phyloP scores from a whole-genome alignment of 2,888 invertebrate species.

The Myathropa florea region DNA sequence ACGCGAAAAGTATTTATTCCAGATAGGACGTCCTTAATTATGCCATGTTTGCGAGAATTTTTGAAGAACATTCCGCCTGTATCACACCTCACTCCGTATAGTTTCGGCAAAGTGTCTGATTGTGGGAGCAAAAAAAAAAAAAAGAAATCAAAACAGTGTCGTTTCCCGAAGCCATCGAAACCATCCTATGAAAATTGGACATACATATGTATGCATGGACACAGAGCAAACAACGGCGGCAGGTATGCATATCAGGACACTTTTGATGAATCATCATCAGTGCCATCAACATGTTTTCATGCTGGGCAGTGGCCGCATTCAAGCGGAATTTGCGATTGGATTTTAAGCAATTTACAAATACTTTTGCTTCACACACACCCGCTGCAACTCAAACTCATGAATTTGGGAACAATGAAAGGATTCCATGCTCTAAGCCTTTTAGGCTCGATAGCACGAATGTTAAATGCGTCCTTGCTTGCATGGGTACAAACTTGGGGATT shows the following conservation, averaged over 20 bases:
- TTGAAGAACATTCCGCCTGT: neutral
- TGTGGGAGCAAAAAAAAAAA: neutral
- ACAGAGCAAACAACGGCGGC: neutral
- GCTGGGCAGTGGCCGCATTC: constrained; percentile 39
- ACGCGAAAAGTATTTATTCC: neutral
- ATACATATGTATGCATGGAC: neutral
- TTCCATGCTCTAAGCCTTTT: constrained; percentile 33
- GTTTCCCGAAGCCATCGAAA: neutral
- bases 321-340: constrained; percentile 60
- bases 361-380: constrained; percentile 21
- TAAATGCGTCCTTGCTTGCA: neutral
- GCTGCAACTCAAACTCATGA: neutral
- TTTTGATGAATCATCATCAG: constrained; percentile 56
- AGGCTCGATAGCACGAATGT: neutral
- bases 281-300: constrained; percentile 45
- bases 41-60: neutral
- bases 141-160: neutral
- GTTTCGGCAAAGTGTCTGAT: neutral
- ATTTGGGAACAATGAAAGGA: neutral
- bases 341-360: constrained; percentile 56
- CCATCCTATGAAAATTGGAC: neutral
- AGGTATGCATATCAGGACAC: constrained; percentile 32
- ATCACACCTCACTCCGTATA: no score
- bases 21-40: neutral
- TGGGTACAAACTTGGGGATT: constrained; percentile 31